phyloP scores from a whole-genome alignment of 64 coral and sea anemone species.

The Actinia tenebrosa region DNA sequence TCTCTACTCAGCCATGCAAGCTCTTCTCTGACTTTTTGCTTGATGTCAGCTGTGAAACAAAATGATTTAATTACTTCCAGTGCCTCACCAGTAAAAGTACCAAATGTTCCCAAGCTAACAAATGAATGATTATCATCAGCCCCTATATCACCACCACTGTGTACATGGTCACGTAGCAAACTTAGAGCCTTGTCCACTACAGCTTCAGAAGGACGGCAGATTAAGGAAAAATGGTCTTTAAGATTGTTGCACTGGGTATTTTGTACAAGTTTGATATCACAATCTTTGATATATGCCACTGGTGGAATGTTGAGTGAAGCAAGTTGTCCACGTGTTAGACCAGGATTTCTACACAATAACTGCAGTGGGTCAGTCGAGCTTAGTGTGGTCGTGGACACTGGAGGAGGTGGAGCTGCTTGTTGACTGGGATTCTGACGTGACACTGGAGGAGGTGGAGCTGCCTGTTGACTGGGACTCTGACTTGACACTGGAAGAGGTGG shows the following conservation, averaged over 20 bases:
- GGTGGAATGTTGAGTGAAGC: background rate
- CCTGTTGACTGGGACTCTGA: no score
- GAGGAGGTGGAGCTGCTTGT: no score
- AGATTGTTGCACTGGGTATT: background rate
- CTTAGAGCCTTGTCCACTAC: slow-evolving; percentile 11
- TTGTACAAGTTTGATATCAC: background rate
- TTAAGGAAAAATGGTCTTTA: background rate
- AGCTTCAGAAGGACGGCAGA: slow-evolving; percentile 2
- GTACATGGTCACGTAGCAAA: background rate
- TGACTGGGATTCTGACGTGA: no score
- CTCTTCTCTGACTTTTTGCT: slow-evolving; percentile 8
- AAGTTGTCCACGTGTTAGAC: slow-evolving; percentile 13
- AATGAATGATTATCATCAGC: background rate
- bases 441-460: no score
- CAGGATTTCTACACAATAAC: slow-evolving; percentile 12
- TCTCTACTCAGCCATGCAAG: background rate
- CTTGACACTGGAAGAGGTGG: no score
- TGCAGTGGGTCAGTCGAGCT: background rate
- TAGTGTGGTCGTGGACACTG: background rate
- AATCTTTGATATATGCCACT: background rate
- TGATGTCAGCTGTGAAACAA: background rate
- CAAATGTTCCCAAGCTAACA: background rate
- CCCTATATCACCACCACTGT: background rate
- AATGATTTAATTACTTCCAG: background rate
- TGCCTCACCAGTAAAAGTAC: background rate